These are phyloP conservation scores for Stichopus chloronotus DNA, from an alignment of 35 echinoderm and acorn worm genomes.

Conservation along the genomic window DNA sequence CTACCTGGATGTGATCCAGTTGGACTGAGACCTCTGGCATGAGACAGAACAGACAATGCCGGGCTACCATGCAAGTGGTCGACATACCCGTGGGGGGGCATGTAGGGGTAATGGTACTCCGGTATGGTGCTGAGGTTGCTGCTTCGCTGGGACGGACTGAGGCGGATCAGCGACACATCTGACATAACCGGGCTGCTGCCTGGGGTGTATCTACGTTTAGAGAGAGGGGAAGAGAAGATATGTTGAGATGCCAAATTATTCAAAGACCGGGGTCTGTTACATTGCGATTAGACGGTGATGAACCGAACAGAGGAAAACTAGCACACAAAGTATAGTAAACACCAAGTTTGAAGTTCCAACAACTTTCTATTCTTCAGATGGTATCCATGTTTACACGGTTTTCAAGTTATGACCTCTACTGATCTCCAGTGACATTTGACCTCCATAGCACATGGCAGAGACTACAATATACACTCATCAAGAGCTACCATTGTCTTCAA, in stretches of 20 bases:
- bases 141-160: constrained; percentile 63
- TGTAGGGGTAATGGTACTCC: constrained; percentile 85
- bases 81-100: constrained; percentile 73
- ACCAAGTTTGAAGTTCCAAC: too few relatives aligned
- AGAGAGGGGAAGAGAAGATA: not conserved
- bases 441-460: too few relatives aligned
- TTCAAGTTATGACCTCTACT: too few relatives aligned
- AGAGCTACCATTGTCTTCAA: too few relatives aligned
- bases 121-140: constrained; percentile 63
- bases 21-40: constrained; percentile 96
- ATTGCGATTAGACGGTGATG: too few relatives aligned
- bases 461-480: too few relatives aligned
- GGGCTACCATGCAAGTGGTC: constrained; percentile 88
- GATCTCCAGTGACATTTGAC: too few relatives aligned
- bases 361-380: too few relatives aligned
- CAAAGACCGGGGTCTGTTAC: too few relatives aligned
- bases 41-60: constrained; percentile 83
- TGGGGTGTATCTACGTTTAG: constrained; percentile 68
- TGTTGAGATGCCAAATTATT: not conserved
- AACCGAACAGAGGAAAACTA: too few relatives aligned
- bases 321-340: too few relatives aligned
- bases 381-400: too few relatives aligned
- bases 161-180: constrained; percentile 87
- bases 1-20: constrained; percentile 70
- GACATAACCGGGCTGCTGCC: constrained; percentile 93